Evolutionary conservation across 92 coral and sea anemone species (phyloP).

Genomic region (Actinernus sp.): DNA sequence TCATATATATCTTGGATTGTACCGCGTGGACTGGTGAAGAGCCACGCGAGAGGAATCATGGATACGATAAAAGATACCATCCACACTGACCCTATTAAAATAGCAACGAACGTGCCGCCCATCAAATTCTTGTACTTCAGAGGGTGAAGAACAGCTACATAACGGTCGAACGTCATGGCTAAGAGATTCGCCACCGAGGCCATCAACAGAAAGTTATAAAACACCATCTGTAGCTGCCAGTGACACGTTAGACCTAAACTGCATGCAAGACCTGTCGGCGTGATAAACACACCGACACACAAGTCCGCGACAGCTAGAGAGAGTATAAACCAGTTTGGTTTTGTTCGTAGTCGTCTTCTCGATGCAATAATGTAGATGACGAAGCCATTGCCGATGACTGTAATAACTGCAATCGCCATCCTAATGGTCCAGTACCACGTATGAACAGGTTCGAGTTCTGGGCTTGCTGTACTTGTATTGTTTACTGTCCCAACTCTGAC

Average conservation of each 20-base stretch:
- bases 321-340: slow-evolving; percentile 75
- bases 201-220: slow-evolving; percentile 73
- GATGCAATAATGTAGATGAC: slow-evolving; percentile 61
- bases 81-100: slow-evolving; percentile 61
- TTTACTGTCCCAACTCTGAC: no score
- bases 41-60: slow-evolving; percentile 59
- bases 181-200: slow-evolving; percentile 69
- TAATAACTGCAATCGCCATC: slow-evolving; percentile 47
- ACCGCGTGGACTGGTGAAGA: slow-evolving; percentile 4
- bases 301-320: slow-evolving; percentile 84
- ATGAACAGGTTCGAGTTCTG: not conserved
- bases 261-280: slow-evolving; percentile 70
- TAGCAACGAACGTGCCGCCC: slow-evolving; percentile 30
- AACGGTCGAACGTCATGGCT: slow-evolving; percentile 74
- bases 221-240: slow-evolving; percentile 32
- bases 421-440: slow-evolving; percentile 66
- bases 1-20: slow-evolving; percentile 19
- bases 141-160: slow-evolving; percentile 72
- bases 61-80: slow-evolving; percentile 43
- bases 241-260: slow-evolving; percentile 39
- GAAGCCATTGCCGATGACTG: slow-evolving; percentile 77
- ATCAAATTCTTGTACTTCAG: slow-evolving; percentile 56
- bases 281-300: slow-evolving; percentile 69
- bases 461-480: no score
- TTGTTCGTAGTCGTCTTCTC: slow-evolving; percentile 51